Base-by-base conservation (phyloP, 2,113 vertebrate species). In the Ginglymostoma cirratum region DNA sequence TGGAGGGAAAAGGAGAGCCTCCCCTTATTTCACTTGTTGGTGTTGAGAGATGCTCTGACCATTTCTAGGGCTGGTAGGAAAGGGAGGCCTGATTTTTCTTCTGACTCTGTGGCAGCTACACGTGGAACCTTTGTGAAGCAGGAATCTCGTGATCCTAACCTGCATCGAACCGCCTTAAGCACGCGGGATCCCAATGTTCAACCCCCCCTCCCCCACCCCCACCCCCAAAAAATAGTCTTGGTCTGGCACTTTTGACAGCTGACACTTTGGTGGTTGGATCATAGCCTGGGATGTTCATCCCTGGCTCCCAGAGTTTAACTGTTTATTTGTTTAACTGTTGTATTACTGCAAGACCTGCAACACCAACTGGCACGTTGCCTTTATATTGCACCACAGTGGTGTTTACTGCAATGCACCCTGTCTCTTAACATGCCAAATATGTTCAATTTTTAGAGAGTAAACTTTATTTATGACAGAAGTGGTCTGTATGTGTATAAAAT, bases 361-460 rank as follows among this genome's bases (percentile, higher is more conserved):
- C 15, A n/a, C 87, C 27, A 90, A 30, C 52, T 34, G 27, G 52
- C 17, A 66, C 65, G 19, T 5, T 61, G 55, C 55, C 55, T 61
- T 61, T 61, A 61, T 61, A 61, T 61, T 61, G 55, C 55, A 61
- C 55, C 55, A 61, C 55, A 61, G 55, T 61, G 55, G 87, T 72
- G 69, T 52, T 45, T 72, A 27, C 94, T 72, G 94, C 69, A 72
- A 72, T 95, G 94, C 94, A 95, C 52, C 94, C 67, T 72, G 94
- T 95, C 67, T 95, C 94, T 95, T 95, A 72, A 72, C 72, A 95
- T 95, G 94, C 94, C 67, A 95, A 95, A 95, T 95, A 95, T 95
- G 67, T 95, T 66, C n/a, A 1, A 67, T 38, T 93, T 93, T 95
- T 76, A 65, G 69, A 95, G 67, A 95, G 45, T 76, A 52, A 61